A percentile compares a stretch with the other conserved stretches of the same genome.
These are phyloP conservation scores for Eupithecia exiguata DNA, from an alignment of 2,888 invertebrate genomes.

Conservation along the genomic window DNA sequence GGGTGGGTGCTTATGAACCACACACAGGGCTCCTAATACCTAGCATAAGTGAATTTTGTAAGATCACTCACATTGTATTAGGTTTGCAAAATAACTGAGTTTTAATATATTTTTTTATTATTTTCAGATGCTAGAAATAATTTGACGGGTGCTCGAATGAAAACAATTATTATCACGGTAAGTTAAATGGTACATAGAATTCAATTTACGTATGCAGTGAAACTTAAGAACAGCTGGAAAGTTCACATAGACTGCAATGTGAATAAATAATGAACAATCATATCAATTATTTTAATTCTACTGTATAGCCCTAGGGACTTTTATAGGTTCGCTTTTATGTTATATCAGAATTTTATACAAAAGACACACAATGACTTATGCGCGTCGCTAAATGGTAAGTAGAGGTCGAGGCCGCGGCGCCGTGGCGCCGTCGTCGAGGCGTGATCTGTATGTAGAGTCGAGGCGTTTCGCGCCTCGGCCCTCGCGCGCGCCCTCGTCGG, in stretches of 20 bases:
- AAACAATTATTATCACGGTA: slow-evolving; percentile 33
- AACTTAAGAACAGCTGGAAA: slow-evolving; percentile 21
- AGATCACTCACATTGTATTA: too few relatives aligned
- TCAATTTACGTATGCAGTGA: background rate
- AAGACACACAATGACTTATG: background rate
- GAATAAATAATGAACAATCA: slow-evolving; percentile 8
- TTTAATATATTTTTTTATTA: slow-evolving; percentile 14
- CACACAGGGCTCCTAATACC: too few relatives aligned
- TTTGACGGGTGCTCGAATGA: slow-evolving; percentile 27
- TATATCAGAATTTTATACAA: background rate
- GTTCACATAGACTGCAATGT: slow-evolving; percentile 17
- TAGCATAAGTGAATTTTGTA: too few relatives aligned
- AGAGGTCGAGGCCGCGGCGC: background rate
- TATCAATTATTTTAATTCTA: slow-evolving; percentile 5
- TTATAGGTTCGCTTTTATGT: background rate
- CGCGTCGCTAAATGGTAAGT: background rate
- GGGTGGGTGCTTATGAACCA: too few relatives aligned
- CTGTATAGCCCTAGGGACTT: background rate
- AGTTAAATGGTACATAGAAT: slow-evolving; percentile 19
- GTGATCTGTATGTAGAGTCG: background rate
- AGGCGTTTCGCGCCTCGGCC: too few relatives aligned
- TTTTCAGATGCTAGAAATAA: slow-evolving; percentile 39
- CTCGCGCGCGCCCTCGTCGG: too few relatives aligned
- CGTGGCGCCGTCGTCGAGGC: background rate
- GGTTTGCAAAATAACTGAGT: too few relatives aligned